These are phyloP conservation scores for Ataeniobius toweri DNA, from an alignment of 2,797 vertebrate genomes.

Conservation along the genomic window DNA sequence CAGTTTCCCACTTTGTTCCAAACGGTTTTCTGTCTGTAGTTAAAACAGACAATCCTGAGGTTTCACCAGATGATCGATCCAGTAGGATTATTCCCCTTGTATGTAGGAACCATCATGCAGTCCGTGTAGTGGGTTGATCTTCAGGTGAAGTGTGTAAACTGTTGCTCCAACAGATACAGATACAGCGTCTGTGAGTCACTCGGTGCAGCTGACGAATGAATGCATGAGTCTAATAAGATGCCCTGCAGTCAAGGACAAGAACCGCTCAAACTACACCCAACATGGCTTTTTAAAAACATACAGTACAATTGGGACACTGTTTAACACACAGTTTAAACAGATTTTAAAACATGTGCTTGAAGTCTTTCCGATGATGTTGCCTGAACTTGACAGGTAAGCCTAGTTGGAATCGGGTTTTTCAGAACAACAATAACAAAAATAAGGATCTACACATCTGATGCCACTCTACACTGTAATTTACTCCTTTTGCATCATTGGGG, in stretches of 20 bases:
- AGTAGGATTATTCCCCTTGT: conserved; percentile 13
- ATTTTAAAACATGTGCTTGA: neutral
- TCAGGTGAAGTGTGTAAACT: conserved; percentile 26
- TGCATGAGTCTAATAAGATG: conserved; percentile 4
- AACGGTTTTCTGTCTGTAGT: conserved; percentile 10
- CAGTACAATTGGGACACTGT: conserved; percentile 1
- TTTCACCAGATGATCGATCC: neutral
- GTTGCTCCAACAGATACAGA: conserved; percentile 11
- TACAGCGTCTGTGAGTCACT: conserved; percentile 5
- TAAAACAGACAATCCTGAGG: conserved; percentile 2
- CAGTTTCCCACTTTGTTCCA: conserved; percentile 5
- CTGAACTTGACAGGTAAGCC: conserved; percentile 37
- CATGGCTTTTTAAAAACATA: neutral
- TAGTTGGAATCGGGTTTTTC: conserved; percentile 20
- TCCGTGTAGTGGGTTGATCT: conserved; percentile 11
- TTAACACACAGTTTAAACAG: conserved; percentile 12
- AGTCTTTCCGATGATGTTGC: neutral
- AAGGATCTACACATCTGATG: conserved; percentile 11
- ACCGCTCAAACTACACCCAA: neutral
- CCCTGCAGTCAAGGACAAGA: neutral
- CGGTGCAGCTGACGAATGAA: conserved; percentile 14
- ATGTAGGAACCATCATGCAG: conserved; percentile 13
- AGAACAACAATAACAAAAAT: neutral
- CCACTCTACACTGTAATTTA: conserved; percentile 5
- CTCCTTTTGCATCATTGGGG: conserved; percentile 3